Conservation (phyloP, 2,888 invertebrate genomes). For the Tromatobia lineatoria region DNA sequence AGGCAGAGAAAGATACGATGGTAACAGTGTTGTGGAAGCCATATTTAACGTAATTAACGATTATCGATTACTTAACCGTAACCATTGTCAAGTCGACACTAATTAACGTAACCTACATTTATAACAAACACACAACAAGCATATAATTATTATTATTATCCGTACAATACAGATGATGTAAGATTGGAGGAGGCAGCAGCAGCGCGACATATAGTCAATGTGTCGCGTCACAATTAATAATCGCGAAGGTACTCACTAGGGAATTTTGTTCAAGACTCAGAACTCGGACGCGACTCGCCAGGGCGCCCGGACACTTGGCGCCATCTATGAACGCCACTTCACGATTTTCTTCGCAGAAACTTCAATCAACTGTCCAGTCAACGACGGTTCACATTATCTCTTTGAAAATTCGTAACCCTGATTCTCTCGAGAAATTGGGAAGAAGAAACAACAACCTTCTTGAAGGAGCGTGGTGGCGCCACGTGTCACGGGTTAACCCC, state of each 20-base stretch:
- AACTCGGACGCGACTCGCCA: conserved; percentile 83
- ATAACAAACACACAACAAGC: conserved; percentile 72
- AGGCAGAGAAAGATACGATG: conserved; percentile 50
- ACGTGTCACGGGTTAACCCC: conserved; percentile 75
- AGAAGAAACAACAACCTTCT: background rate
- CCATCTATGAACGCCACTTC: conserved; percentile 26
- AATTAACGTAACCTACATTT: conserved; percentile 70
- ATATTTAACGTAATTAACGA: conserved; percentile 82
- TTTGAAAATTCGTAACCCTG: conserved; percentile 4
- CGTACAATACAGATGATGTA: conserved; percentile 70
- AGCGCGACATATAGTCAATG: conserved; percentile 68
- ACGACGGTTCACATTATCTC: conserved; percentile 7
- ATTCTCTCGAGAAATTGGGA: background rate
- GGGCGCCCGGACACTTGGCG: conserved; percentile 75
- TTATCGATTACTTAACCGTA: conserved; percentile 84
- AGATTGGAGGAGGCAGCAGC: conserved; percentile 59
- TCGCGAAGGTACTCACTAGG: conserved; percentile 85
- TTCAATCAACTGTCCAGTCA: background rate
- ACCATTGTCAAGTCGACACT: conserved; percentile 73
- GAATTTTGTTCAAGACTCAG: conserved; percentile 77
- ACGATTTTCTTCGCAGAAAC: background rate
- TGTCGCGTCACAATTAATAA: conserved; percentile 76
- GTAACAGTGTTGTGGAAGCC: conserved; percentile 72
- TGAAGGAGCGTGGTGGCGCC: conserved; percentile 55
- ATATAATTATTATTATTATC: conserved; percentile 79